Evolutionary conservation across 2,113 vertebrate species (phyloP), one percentile per base, ranked within the genome.

Genomic region (Albula goreensis): DNA sequence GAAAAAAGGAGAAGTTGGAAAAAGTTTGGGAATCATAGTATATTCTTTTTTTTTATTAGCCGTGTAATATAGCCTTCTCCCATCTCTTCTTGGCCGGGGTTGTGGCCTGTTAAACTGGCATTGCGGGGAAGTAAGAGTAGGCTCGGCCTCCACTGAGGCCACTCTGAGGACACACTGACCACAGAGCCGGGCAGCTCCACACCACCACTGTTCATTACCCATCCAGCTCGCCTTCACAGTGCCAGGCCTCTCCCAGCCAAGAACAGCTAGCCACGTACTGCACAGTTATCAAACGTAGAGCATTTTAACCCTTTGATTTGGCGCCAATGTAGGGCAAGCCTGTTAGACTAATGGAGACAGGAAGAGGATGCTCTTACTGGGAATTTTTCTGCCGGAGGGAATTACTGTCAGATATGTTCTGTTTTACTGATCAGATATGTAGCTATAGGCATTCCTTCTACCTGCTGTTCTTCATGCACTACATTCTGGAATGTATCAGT

Each of bases 91-190:
- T 87, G 60, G 86, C 80, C 66, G 85, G 83, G 84, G 57, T 83
- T 90, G 83, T 88, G 85, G 87, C 87, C 84, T 89, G 88, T 85
- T 91, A 89, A 90, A 91, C 89, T 88, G 90, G 74, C 82, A 85
- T 66, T 85, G 52, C 84, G 77, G 85, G 82, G 22, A 83, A 22
- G 31, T 86, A 60, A 83, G 41, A 80, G 51, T 48, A 66, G 84
- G 78, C 52, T 78, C 12, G 53, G 80, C 17, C 51, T 78, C 60
- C 60, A 17, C 85, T 74, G 80, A 48, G 63, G 60, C 80, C 50
- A 13, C 22, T 88, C 51, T 66, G 66, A 84, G 78, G 81, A 83
- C 86, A 66, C 60, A 83, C 84, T 50, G 60, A 77, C 85, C 80
- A 31, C 79, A 31, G 50, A 52, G 79, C 5, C 11, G 52, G 78